Conservation (phyloP, 2,888 invertebrate species). For the Polydrusus tereticollis region DNA sequence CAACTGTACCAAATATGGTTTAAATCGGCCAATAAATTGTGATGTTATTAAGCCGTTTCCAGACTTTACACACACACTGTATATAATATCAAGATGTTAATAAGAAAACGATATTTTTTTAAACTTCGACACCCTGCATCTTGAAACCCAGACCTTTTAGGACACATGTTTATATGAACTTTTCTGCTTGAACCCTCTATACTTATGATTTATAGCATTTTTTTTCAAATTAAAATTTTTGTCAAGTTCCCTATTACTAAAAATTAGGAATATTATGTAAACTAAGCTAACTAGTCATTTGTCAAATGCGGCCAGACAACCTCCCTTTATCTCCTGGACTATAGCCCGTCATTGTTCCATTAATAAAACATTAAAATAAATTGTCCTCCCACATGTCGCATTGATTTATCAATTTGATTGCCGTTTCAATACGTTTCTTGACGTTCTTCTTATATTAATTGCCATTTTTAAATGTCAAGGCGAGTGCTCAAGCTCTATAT, state of each 20-base stretch:
- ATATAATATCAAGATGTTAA: too few species aligned
- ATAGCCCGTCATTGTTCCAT: constrained; percentile 11
- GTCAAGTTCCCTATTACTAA: not conserved
- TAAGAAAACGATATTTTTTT: too few species aligned
- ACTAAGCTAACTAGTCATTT: not conserved
- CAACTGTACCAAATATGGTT: too few species aligned
- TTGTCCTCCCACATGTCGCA: constrained; percentile 45
- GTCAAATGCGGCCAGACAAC: not conserved
- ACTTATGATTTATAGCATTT: too few species aligned
- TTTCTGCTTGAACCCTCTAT: too few species aligned
- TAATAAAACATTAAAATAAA: constrained; percentile 41
- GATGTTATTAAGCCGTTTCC: too few species aligned
- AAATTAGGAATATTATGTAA: not conserved
- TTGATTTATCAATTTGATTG: constrained; percentile 49
- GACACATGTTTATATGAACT: too few species aligned
- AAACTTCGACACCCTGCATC: too few species aligned
- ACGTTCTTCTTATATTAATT: constrained; percentile 60
- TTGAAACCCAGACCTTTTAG: too few species aligned
- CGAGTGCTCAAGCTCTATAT: constrained; percentile 59
- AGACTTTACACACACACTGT: too few species aligned
- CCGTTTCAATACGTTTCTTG: constrained; percentile 53
- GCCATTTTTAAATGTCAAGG: constrained; percentile 62
- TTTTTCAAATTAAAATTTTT: too few species aligned
- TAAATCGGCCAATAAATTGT: too few species aligned
- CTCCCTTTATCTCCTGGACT: not conserved